phyloP scores from a whole-genome alignment of 1,140 invertebrate genomes.

The Microplitis demolitor region DNA sequence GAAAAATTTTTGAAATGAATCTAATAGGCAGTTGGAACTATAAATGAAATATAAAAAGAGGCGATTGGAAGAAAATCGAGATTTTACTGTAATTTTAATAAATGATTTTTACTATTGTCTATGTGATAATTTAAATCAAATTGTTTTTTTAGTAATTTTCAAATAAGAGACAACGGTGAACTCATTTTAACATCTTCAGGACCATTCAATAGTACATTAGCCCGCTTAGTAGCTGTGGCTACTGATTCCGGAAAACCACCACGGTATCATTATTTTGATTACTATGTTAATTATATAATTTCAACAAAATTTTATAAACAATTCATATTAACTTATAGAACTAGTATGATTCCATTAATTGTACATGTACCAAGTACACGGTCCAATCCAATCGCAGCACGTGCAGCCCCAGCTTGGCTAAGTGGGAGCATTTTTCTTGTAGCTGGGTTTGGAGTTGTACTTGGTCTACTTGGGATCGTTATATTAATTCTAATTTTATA shows the following conservation, averaged over 20 bases:
- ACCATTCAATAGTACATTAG: constrained; percentile 67
- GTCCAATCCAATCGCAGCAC: constrained; percentile 56
- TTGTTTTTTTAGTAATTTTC: constrained; percentile 55
- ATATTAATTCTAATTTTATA: constrained; percentile 75
- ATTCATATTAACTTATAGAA: constrained; percentile 55
- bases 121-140: too few relatives aligned
- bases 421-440: constrained; percentile 67
- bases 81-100: too few relatives aligned
- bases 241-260: constrained; percentile 79
- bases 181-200: constrained; percentile 62
- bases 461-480: constrained; percentile 75
- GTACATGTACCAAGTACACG: constrained; percentile 69
- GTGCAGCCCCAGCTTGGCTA: constrained; percentile 57
- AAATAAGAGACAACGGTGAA: constrained; percentile 62
- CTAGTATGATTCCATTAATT: constrained; percentile 72
- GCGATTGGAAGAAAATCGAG: too few relatives aligned
- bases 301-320: background rate
- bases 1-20: too few relatives aligned
- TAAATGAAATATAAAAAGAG: too few relatives aligned
- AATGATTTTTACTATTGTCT: too few relatives aligned
- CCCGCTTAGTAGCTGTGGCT: constrained; percentile 74
- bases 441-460: constrained; percentile 72
- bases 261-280: constrained; percentile 50
- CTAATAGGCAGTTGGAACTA: too few relatives aligned
- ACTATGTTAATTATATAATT: too few relatives aligned